A percentile compares a stretch with the other conserved stretches of the same genome.
Conservation (phyloP, 2,797 vertebrate genomes). For the Carduelis carduelis region DNA sequence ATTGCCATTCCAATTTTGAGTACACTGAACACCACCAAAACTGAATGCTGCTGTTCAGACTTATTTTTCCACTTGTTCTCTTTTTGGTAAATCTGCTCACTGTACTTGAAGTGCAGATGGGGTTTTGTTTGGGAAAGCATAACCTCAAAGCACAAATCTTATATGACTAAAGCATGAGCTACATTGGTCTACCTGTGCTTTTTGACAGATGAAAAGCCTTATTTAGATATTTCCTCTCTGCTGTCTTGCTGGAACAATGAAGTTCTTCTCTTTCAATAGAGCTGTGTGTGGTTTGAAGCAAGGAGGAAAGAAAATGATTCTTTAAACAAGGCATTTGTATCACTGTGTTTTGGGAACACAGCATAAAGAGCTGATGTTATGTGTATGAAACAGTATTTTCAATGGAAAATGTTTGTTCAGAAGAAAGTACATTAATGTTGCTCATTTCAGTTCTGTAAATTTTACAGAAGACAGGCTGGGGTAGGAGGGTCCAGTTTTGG, state of each 20-base stretch:
- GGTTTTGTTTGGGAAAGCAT: not conserved
- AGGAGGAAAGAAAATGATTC: not conserved
- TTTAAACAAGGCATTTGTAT: not conserved
- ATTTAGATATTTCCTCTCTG: not conserved
- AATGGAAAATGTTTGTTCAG: not conserved
- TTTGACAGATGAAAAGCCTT: not conserved
- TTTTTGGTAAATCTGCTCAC: not conserved
- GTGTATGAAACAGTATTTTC: not conserved
- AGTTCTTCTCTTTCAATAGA: accelerated
- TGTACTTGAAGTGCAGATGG: not conserved
- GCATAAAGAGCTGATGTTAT: not conserved
- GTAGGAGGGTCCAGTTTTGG: not conserved
- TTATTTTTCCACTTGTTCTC: not conserved
- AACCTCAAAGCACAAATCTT: not conserved
- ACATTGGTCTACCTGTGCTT: not conserved
- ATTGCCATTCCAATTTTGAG: not conserved
- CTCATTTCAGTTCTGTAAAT: not conserved
- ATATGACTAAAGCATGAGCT: not conserved
- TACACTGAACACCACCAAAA: not conserved
- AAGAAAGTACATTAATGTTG: not conserved
- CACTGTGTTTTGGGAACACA: not conserved
- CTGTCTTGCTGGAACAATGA: not conserved
- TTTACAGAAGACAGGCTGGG: not conserved
- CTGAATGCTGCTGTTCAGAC: not conserved
- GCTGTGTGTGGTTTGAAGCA: not conserved